Evolutionary conservation across 2,888 invertebrate genomes (phyloP), one percentile per base, ranked within the genome.

Genomic region (Metacarcinus magister): DNA sequence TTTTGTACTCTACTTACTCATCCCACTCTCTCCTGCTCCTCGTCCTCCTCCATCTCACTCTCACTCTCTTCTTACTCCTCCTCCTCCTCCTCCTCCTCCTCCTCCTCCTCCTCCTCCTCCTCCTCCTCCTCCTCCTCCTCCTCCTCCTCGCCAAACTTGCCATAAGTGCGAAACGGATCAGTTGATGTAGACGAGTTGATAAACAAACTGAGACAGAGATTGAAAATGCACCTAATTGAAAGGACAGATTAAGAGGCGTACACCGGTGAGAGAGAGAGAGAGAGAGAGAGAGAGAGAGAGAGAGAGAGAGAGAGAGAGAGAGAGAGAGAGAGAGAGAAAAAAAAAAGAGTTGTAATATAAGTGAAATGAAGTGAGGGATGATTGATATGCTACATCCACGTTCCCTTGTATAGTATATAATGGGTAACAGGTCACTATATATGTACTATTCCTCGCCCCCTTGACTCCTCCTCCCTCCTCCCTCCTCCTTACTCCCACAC

Each of bases 281-380:
- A 54, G 92, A 92, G 92, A 92, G 44, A 44, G 44, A 44, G 44
- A 44, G 44, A 44, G 44, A 19, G 44, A 44, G 44, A 44, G 92
- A 92, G 92, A 92, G 43, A 43, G 92, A 92, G 92, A 92, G 43
- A 92, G 92, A 8, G 44, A 91, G 91, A 91, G 44, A 91, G 91
- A 91, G 91, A 91, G 44, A 91, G 91, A 46, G 46, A 46, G 46
- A 46, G 46, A 46, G 46, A 46, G 46, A 46, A 46, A n/a, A n/a
- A n/a, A n/a, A n/a, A n/a, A n/a, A n/a, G n/a, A n/a, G n/a, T n/a
- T n/a, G n/a, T n/a, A n/a, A n/a, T n/a, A n/a, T n/a, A n/a, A n/a
- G n/a, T n/a, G n/a, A n/a, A n/a, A n/a, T n/a, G n/a, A n/a, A n/a
- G n/a, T n/a, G n/a, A n/a, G n/a, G n/a, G n/a, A n/a, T n/a, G n/a